phyloP scores from a whole-genome alignment of 2,113 vertebrate species.

The Jacana jacana region DNA sequence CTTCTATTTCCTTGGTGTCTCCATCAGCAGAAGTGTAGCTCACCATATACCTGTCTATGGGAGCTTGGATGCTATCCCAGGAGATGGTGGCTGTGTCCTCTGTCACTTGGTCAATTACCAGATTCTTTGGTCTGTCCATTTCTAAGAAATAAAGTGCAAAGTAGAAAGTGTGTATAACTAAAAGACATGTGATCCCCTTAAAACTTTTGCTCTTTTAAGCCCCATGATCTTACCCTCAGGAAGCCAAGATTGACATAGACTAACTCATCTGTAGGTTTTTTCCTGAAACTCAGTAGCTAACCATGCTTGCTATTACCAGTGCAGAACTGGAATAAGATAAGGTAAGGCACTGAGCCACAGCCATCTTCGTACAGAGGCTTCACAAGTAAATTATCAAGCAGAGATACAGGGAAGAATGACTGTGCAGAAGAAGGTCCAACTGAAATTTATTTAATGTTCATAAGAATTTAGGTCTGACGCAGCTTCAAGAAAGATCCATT shows the following conservation, averaged over 20 bases:
- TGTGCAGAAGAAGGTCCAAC: background rate
- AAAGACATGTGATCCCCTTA: background rate
- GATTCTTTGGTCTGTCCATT: slow-evolving; percentile 61
- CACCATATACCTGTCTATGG: slow-evolving; percentile 78
- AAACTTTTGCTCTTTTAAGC: background rate
- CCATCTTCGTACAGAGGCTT: background rate
- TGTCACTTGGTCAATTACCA: slow-evolving; percentile 71
- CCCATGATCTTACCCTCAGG: background rate
- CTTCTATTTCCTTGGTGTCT: slow-evolving; percentile 66
- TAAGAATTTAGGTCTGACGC: background rate
- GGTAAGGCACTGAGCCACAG: background rate
- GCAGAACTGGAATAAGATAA: background rate
- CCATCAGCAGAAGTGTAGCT: slow-evolving; percentile 76
- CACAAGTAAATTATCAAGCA: background rate
- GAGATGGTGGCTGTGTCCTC: slow-evolving; percentile 77
- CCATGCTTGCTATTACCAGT: background rate
- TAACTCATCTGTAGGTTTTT: background rate
- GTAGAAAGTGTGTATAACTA: background rate
- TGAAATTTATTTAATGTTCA: background rate
- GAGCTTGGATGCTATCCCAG: slow-evolving; percentile 77
- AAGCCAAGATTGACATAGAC: background rate
- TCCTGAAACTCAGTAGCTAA: background rate
- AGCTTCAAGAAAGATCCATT: background rate
- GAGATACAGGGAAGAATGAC: background rate
- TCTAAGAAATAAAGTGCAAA: background rate